These are phyloP conservation scores for Oryzias javanicus DNA, from an alignment of 2,113 vertebrate genomes.

Conservation along the genomic window DNA sequence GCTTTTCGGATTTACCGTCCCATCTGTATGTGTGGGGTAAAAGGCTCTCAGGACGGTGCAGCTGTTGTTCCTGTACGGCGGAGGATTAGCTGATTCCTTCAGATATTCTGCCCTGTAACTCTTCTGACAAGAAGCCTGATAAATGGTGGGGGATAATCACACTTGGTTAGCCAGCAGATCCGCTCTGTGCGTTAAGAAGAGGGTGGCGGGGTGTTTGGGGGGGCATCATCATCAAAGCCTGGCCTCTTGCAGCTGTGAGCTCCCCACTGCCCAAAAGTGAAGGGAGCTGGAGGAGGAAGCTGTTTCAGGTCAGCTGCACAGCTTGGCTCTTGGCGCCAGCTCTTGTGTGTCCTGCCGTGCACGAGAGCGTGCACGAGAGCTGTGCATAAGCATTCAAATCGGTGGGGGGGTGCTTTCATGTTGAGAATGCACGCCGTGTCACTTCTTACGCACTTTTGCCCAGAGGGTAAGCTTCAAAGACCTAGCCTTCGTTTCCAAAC, in stretches of 20 bases:
- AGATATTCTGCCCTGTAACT: conserved; percentile 68
- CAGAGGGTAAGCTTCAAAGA: conserved; percentile 73
- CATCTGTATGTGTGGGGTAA: conserved; percentile 26
- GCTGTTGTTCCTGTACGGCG: conserved; percentile 58
- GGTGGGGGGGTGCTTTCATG: conserved; percentile 27
- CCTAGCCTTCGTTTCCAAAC: conserved; percentile 75
- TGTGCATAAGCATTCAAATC: conserved; percentile 15
- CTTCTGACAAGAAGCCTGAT: conserved; percentile 68
- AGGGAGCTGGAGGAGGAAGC: conserved; percentile 61
- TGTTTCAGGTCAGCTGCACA: conserved; percentile 71
- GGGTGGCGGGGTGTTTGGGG: conserved; percentile 15
- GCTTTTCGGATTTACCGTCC: background rate
- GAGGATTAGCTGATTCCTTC: conserved; percentile 70
- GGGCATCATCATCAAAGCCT: conserved; percentile 61
- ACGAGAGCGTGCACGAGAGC: conserved; percentile 20
- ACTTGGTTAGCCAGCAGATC: conserved; percentile 73
- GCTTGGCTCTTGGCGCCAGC: conserved; percentile 49
- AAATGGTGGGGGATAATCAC: conserved; percentile 71
- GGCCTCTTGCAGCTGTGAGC: conserved; percentile 71
- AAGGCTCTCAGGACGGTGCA: conserved; percentile 50
- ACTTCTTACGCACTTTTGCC: conserved; percentile 56
- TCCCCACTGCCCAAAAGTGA: conserved; percentile 62
- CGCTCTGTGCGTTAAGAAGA: conserved; percentile 56
- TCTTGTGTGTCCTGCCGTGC: conserved; percentile 13
- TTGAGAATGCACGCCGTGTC: conserved; percentile 57